Evolutionary conservation across 2,797 vertebrate genomes (phyloP), one percentile per base, ranked within the genome.

Genomic region (Micrastur ruficollis): DNA sequence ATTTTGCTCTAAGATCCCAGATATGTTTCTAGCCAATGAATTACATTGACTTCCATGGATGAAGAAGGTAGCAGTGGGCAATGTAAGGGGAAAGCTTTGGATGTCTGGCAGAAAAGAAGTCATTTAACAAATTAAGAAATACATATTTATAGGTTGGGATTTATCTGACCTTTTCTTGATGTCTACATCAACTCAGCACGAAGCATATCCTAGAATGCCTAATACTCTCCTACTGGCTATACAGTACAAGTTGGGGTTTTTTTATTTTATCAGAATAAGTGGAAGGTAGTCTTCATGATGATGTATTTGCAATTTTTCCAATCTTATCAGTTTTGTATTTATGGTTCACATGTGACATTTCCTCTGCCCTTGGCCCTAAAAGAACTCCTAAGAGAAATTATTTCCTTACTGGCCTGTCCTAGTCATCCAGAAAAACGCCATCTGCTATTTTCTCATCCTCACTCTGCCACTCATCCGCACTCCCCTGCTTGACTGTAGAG

Each of bases 381-480:
- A 90, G 12, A 89, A 79, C n/a, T 62, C 47, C 27, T 66, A 73
- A 63, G 42, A 73, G 15, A 25, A 91, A 81, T 95, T 83, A 62
- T 55, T 70, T 82, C 23, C 42, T 82, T 76, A 58, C 38, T 89
- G 52, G 49, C 21, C 61, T 88, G n/a, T 70, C 29, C 26, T 56
- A 71, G 44, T 47, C 34, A 36, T 73, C 47, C 63, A 81, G 67
- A 70, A 93, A 93, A 90, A 81, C 71, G 22, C 3, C n/a, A 44
- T 55, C 25, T 73, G n/a, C 63, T 85, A 47, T 70, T 90, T 85
- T 56, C 38, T 72, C 8, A 80, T 71, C 49, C 38, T 76, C 36
- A 44, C 15, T 40, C 34, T 62, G 42, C 62, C 84, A 73, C 7
- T 82, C 59, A 49, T 61, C 56, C 47, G 70, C 26, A 46, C 12